Evolutionary conservation across 2,888 invertebrate species (phyloP).

Genomic region (Eumerus sabulonum): DNA sequence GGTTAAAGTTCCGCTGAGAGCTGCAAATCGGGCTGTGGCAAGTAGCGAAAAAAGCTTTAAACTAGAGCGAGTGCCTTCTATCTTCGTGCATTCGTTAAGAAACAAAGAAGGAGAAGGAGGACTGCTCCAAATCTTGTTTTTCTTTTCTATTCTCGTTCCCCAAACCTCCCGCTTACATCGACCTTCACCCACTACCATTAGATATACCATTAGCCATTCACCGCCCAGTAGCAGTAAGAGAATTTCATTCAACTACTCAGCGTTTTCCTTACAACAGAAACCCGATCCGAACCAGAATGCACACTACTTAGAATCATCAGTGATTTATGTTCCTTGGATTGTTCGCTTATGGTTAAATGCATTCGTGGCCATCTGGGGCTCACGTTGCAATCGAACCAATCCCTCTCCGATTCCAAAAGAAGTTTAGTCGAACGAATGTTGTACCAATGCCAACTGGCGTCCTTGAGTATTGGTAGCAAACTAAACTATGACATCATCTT

Average conservation of each 20-base stretch:
- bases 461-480: too few relatives aligned
- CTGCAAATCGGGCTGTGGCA: not conserved
- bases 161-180: not conserved
- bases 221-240: conserved; percentile 1
- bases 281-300: conserved; percentile 52
- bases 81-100: conserved; percentile 13
- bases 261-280: conserved; percentile 37
- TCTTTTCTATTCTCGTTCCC: conserved; percentile 7
- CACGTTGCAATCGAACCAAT: conserved; percentile 38
- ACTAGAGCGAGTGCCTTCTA: conserved; percentile 23
- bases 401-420: too few relatives aligned
- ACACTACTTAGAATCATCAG: conserved; percentile 65
- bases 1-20: too few relatives aligned
- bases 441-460: too few relatives aligned
- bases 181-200: too few relatives aligned
- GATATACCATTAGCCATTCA: too few relatives aligned
- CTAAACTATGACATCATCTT: conserved; percentile 49
- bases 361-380: conserved; percentile 62
- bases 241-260: conserved; percentile 39
- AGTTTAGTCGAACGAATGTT: too few relatives aligned
- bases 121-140: conserved; percentile 14
- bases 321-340: conserved; percentile 64
- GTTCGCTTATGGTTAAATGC: conserved; percentile 60
- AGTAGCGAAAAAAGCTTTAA: conserved; percentile 12
- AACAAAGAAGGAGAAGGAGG: conserved; percentile 11